Conservation (phyloP, 2,797 vertebrate species). For the Yasuhikotakia modesta region DNA sequence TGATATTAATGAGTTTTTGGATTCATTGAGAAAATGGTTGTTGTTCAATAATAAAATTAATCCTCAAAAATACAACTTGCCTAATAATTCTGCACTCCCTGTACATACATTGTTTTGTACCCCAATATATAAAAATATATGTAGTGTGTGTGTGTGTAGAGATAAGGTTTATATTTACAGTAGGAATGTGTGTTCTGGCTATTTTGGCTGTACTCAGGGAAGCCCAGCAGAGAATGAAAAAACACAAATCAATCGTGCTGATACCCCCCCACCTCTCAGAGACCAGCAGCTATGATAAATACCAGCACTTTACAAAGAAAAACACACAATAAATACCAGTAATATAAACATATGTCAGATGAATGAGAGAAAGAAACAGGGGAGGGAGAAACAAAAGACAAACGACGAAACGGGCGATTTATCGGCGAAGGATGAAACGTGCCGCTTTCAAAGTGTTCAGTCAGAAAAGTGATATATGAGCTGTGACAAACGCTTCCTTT, state of each 20-base stretch:
- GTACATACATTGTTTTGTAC: no score
- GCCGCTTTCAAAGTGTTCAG: constrained; percentile 26
- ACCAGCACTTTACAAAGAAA: constrained; percentile 53
- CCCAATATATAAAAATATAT: no score
- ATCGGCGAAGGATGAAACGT: constrained; percentile 54
- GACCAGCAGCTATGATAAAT: constrained; percentile 48
- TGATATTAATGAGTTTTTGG: no score
- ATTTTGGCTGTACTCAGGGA: constrained; percentile 39
- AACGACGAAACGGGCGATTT: constrained; percentile 54
- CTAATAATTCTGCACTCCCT: no score
- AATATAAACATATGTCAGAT: constrained; percentile 49
- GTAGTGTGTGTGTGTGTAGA: no score
- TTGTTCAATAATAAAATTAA: no score
- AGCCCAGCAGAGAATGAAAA: constrained; percentile 46
- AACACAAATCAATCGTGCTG: constrained; percentile 49
- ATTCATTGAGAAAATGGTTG: no score
- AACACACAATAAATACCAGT: constrained; percentile 51
- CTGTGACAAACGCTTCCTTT: constrained; percentile 40
- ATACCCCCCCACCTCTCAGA: constrained; percentile 24
- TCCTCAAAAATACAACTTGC: no score
- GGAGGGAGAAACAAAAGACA: constrained; percentile 34
- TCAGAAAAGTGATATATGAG: constrained; percentile 14
- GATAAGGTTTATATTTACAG: neutral
- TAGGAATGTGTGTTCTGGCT: constrained; percentile 30
- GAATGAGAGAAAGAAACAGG: constrained; percentile 21